Evolutionary conservation across 1,140 invertebrate species (phyloP).

Genomic region (Lasioglossum baleicum): DNA sequence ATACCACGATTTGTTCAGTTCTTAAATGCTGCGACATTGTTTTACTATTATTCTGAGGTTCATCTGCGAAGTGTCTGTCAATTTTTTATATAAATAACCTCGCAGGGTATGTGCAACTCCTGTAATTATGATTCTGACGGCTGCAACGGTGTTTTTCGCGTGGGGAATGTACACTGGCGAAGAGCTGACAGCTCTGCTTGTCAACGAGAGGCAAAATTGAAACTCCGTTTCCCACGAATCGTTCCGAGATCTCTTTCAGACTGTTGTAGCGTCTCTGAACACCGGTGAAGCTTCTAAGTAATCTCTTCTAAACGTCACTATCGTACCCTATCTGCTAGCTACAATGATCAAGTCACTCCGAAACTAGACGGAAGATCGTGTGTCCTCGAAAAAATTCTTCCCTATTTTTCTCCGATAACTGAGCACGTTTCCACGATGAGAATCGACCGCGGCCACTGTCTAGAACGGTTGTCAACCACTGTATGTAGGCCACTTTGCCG

Average conservation of each 20-base stretch:
- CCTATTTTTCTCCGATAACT: neutral
- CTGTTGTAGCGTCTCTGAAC: too few species aligned
- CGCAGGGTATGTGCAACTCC: neutral
- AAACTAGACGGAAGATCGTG: neutral
- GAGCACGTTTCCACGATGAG: neutral
- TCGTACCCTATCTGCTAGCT: too few species aligned
- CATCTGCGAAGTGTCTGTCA: neutral
- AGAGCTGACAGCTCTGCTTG: neutral
- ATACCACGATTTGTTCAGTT: too few species aligned
- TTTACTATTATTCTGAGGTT: too few species aligned
- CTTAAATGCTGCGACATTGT: too few species aligned
- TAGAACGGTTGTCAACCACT: conserved; percentile 48
- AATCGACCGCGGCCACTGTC: conserved; percentile 23
- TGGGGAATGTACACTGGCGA: neutral
- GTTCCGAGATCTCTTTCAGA: neutral
- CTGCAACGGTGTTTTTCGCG: neutral
- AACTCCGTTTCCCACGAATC: neutral
- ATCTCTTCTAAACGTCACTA: neutral
- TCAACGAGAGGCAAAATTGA: neutral
- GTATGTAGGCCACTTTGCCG: conserved; percentile 64
- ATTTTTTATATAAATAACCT: neutral
- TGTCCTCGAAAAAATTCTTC: neutral
- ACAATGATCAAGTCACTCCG: too few species aligned
- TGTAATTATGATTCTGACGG: neutral
- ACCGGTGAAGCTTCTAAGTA: neutral